Percentiles rank a stretch among this genome's conserved stretches.
phyloP scores from a whole-genome alignment of 2,797 vertebrate genomes.

The Anguilla megastoma region DNA sequence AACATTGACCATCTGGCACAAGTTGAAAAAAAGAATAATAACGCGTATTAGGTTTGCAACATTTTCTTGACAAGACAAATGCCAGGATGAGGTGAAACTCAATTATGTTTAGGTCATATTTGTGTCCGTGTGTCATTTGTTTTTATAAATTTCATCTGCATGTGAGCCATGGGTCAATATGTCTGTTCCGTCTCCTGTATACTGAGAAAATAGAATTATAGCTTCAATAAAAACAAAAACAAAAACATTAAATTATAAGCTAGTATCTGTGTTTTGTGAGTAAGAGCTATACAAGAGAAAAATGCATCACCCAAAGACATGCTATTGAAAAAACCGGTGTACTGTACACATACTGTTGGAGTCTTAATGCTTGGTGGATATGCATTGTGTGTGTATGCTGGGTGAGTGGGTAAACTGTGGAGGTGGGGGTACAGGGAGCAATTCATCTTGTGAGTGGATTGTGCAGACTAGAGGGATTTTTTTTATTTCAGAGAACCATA shows the following conservation, averaged over 20 bases:
- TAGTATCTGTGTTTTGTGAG: background rate
- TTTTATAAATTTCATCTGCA: slow-evolving; percentile 15
- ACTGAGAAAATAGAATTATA: background rate
- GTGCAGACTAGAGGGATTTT: background rate
- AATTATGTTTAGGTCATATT: background rate
- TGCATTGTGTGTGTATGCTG: background rate
- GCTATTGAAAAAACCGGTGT: background rate
- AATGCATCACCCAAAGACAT: background rate
- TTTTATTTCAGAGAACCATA: background rate
- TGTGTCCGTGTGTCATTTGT: background rate
- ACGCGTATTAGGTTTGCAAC: background rate
- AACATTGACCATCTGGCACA: background rate
- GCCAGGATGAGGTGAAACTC: background rate
- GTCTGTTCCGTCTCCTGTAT: background rate
- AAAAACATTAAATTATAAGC: background rate
- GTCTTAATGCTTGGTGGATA: background rate
- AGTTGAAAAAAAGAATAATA: background rate
- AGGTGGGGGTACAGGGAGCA: background rate
- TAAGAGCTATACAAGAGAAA: background rate
- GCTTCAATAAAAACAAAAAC: slow-evolving; percentile 5
- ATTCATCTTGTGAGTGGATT: slow-evolving; percentile 5
- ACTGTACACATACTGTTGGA: background rate
- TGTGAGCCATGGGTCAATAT: slow-evolving; percentile 12
- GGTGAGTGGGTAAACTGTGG: background rate
- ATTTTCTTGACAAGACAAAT: background rate